Conservation (phyloP, 1,140 invertebrate genomes). For the Cotesia chilonis region DNA sequence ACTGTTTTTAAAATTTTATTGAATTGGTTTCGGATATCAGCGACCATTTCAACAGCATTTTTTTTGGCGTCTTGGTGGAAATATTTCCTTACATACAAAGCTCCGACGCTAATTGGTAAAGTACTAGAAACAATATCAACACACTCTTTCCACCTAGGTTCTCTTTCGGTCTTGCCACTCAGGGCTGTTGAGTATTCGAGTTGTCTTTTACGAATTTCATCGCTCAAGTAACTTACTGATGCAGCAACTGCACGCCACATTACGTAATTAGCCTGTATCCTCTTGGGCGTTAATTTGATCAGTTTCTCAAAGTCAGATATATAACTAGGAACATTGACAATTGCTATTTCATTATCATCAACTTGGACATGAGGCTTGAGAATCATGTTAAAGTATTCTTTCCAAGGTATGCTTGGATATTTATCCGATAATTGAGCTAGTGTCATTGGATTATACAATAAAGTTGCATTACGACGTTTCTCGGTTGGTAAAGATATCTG, state of each 20-base stretch:
- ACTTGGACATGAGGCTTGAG: slow-evolving; percentile 72
- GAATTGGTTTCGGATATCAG: slow-evolving; percentile 75
- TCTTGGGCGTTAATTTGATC: slow-evolving; percentile 68
- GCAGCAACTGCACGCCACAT: slow-evolving; percentile 81
- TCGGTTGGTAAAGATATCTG: slow-evolving; percentile 90
- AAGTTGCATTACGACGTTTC: slow-evolving; percentile 88
- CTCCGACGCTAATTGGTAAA: slow-evolving; percentile 76
- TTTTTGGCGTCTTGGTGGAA: slow-evolving; percentile 67
- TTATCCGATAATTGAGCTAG: slow-evolving; percentile 77
- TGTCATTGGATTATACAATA: slow-evolving; percentile 91
- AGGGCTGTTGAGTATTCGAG: slow-evolving; percentile 78
- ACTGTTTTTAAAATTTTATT: slow-evolving; percentile 55
- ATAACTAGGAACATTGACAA: slow-evolving; percentile 71
- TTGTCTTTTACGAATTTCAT: slow-evolving; percentile 76
- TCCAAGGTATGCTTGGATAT: slow-evolving; percentile 82
- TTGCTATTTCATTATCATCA: slow-evolving; percentile 75
- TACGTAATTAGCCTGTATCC: slow-evolving; percentile 80
- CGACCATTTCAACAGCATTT: slow-evolving; percentile 79
- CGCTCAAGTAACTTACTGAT: slow-evolving; percentile 79
- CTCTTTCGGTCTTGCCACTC: slow-evolving; percentile 77
- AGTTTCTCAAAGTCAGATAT: slow-evolving; percentile 68
- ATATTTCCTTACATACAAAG: slow-evolving; percentile 69
- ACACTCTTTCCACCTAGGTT: slow-evolving; percentile 88
- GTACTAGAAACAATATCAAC: slow-evolving; percentile 76
- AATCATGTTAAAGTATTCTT: slow-evolving; percentile 81